Evolutionary conservation across 2,113 vertebrate genomes (phyloP), one percentile per base, ranked within the genome.

Genomic region (Laticauda colubrina): DNA sequence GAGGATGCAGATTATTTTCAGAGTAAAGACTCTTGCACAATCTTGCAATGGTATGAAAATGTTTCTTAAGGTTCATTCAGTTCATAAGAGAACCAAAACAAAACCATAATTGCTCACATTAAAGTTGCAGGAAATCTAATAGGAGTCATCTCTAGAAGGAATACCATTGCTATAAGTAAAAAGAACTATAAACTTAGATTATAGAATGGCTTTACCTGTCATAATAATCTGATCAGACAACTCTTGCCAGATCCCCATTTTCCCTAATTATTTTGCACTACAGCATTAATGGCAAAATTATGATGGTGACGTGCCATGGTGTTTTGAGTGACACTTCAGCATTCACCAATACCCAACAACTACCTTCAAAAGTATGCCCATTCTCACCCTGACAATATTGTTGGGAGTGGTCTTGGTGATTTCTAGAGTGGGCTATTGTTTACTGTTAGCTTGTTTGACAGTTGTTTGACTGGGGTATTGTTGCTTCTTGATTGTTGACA

Each of bases 1-100:
- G 6, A 39, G 85, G 48, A 75, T 95, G 55, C 92, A 95, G 87
- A 95, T 90, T 91, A 21, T 34, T 85, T 88, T 91, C 94, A 85
- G 57, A 45, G 39, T 92, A 43, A 91, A 81, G 89, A 90, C 75
- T 53, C 59, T 90, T 90, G 75, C 92, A 94, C 91, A 91, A 91
- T 94, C 18, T 51, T 95, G 91, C 89, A 94, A 85, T 93, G 93
- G 7, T 90, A 54, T 89, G 56, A 88, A 57, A 75, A 2, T 4
- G 14, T 75, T 75, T 75, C 18, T 75, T 26, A 20, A 69, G 75
- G 39, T 45, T 14, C 24, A 55, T 57, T 14, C 39, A 81, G 34
- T 85, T 39, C 23, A 91, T 51, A n/a, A 2, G 56, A 89, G 21
- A 61, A 55, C 9, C 26, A 53, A 86, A 54, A 64, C 4, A 86